Percentiles rank a stretch among this genome's conserved stretches.
These are phyloP conservation scores for Trachurus trachurus DNA, from an alignment of 2,797 vertebrate species.

Conservation along the genomic window DNA sequence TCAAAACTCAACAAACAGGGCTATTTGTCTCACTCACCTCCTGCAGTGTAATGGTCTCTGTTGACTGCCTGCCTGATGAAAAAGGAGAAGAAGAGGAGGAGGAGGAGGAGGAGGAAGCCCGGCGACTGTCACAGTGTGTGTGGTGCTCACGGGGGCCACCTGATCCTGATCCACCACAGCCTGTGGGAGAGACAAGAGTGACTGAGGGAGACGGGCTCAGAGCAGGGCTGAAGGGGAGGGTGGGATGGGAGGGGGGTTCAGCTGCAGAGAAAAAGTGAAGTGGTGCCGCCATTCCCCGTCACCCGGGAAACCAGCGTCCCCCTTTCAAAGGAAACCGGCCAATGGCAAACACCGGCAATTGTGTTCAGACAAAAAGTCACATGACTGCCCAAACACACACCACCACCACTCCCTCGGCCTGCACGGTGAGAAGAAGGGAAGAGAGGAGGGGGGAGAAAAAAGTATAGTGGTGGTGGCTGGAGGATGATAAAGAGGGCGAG, in stretches of 20 bases:
- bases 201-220: constrained; percentile 47
- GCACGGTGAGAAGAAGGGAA: constrained; percentile 41
- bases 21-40: constrained; percentile 76
- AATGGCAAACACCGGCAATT: constrained; percentile 87
- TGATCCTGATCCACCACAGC: constrained; percentile 68
- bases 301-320: constrained; percentile 85
- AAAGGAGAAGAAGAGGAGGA: constrained; percentile 61
- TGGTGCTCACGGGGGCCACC: constrained; percentile 69
- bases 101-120: constrained; percentile 60
- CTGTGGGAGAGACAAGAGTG: constrained; percentile 62
- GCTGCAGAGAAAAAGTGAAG: constrained; percentile 81
- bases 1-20: constrained; percentile 31
- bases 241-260: constrained; percentile 46
- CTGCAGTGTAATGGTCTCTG: constrained; percentile 49
- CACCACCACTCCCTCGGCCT: constrained; percentile 69
- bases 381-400: constrained; percentile 79
- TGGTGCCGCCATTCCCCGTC: constrained; percentile 86
- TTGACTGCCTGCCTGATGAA: constrained; percentile 55
- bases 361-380: constrained; percentile 87
- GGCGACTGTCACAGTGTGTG: constrained; percentile 60
- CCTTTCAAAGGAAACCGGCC: constrained; percentile 85
- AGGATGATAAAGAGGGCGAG: constrained; percentile 1
- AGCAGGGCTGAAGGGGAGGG: constrained; percentile 26
- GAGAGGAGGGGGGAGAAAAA: constrained; percentile 31
- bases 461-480: constrained; percentile 3